Evolutionary conservation across 2,797 vertebrate species (phyloP), one percentile per base, ranked within the genome.

Genomic region (Stomatorhinus walkeri): DNA sequence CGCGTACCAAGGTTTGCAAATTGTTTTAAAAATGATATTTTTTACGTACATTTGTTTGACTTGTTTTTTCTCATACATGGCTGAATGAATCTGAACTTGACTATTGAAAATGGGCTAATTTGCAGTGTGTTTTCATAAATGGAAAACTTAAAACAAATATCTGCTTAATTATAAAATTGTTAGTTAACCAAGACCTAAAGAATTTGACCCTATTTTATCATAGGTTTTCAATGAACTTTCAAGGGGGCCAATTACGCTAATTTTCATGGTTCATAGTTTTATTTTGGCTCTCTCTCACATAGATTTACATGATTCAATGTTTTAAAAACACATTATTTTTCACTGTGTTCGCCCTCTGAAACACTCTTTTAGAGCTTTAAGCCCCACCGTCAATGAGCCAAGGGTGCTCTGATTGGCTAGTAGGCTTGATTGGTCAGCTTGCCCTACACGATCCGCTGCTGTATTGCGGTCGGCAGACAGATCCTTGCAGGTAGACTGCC

Each of bases 1-100:
- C 96, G 98, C 10, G 46, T 95, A 32, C 98, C 98, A 68, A 95
- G 96, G 98, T 99, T 64, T 51, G 93, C 91, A 46, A 40, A n/a
- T 24, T 22, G n/a, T 56, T 32, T 87, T 51, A 4, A 6, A 36
- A 14, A 48, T 0, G 4, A 79, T 43, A 1, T 79, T n/a, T 76
- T 79, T 40, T 19, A 40, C 1, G 1, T n/a, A 43, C 36, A 32
- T 68, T 68, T 61, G 0, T 64, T 24, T 64, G 2, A 64, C 61
- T 48, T 48, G 40, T 48, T 48, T 76, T 40, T 40, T 10, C 36
- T 76, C 5, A 2, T 76, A 8, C 16, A 19, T 76, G 68, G 28
- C 14, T 6, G 68, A 40, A 76, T 12, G 5, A 40, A 36, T 76
- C 16, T 19, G 61, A 64, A 76, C 32, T 72, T 72, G 68, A 16